A percentile compares a stretch with the other conserved stretches of the same genome.
Evolutionary conservation across 1,140 invertebrate genomes (phyloP).

Genomic region (Drosophila arawakana): DNA sequence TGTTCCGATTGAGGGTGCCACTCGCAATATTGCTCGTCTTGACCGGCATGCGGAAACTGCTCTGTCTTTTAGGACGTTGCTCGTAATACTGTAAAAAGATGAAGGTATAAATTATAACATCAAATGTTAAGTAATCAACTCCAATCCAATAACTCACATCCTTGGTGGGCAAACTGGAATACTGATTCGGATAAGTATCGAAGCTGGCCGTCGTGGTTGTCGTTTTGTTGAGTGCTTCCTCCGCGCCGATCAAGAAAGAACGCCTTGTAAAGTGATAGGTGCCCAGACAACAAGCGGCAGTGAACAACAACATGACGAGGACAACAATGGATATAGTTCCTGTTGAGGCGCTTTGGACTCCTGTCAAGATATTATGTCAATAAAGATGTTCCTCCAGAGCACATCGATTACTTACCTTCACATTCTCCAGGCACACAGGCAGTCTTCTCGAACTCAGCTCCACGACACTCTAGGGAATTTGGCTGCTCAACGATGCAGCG

Average conservation of each 20-base stretch:
- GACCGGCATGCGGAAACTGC: slow-evolving; percentile 86
- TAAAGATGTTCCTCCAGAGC: neutral
- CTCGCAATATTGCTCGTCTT: slow-evolving; percentile 85
- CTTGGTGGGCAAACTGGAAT: slow-evolving; percentile 92
- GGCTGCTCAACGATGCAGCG: slow-evolving; percentile 86
- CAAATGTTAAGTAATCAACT: neutral
- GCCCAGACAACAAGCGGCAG: slow-evolving; percentile 68
- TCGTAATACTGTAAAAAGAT: slow-evolving; percentile 73
- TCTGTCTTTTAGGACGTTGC: slow-evolving; percentile 86
- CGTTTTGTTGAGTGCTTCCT: slow-evolving; percentile 72
- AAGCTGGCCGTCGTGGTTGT: slow-evolving; percentile 87
- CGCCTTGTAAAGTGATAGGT: slow-evolving; percentile 61
- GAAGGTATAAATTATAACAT: neutral
- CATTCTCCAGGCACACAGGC: slow-evolving; percentile 86
- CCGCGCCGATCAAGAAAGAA: slow-evolving; percentile 44
- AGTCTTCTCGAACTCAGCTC: slow-evolving; percentile 87
- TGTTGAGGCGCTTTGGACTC: slow-evolving; percentile 58
- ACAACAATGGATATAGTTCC: slow-evolving; percentile 62
- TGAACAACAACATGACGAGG: slow-evolving; percentile 46
- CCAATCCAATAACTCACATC: slow-evolving; percentile 86
- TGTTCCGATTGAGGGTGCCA: slow-evolving; percentile 86
- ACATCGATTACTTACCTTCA: slow-evolving; percentile 48
- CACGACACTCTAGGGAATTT: slow-evolving; percentile 87
- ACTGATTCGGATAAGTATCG: slow-evolving; percentile 92
- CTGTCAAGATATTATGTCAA: slow-evolving; percentile 26